Evolutionary conservation across 2,888 invertebrate genomes (phyloP).

Genomic region (Lysandra coridon): DNA sequence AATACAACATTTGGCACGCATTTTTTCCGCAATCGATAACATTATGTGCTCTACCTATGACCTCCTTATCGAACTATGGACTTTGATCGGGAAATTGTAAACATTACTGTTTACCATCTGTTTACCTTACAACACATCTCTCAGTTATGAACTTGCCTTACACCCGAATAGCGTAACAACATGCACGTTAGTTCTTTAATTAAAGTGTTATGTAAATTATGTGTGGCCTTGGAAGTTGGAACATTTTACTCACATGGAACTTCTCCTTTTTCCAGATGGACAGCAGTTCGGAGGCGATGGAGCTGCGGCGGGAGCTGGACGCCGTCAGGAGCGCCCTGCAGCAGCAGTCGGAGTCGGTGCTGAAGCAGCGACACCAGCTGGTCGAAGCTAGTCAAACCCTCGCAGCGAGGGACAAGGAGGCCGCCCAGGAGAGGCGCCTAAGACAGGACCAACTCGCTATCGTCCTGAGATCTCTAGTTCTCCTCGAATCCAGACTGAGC

Average conservation of each 20-base stretch:
- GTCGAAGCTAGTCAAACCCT: constrained; percentile 82
- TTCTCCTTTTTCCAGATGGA: constrained; percentile 82
- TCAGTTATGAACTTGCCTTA: constrained; percentile 11
- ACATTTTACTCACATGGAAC: not conserved
- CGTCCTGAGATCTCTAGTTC: constrained; percentile 84
- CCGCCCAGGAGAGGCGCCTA: constrained; percentile 81
- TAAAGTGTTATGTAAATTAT: not conserved
- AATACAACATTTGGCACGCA: constrained; percentile 2
- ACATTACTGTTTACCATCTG: constrained; percentile 32
- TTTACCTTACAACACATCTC: not conserved
- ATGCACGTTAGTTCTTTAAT: constrained; percentile 36
- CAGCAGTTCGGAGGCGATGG: constrained; percentile 81
- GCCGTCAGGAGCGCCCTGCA: constrained; percentile 84
- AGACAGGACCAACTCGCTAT: constrained; percentile 86
- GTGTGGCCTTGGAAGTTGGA: not conserved
- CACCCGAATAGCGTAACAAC: not conserved
- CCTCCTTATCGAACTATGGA: constrained; percentile 47
- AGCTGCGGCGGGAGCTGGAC: constrained; percentile 82
- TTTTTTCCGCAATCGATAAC: constrained; percentile 45
- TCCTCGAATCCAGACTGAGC: constrained; percentile 85
- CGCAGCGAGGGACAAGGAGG: constrained; percentile 81
- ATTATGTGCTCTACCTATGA: constrained; percentile 46
- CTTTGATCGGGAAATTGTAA: constrained; percentile 44
- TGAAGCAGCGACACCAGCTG: constrained; percentile 85
- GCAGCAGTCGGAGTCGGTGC: constrained; percentile 81